Conservation (phyloP, 2,888 invertebrate species). For the Ommatoiulus sabulosus region DNA sequence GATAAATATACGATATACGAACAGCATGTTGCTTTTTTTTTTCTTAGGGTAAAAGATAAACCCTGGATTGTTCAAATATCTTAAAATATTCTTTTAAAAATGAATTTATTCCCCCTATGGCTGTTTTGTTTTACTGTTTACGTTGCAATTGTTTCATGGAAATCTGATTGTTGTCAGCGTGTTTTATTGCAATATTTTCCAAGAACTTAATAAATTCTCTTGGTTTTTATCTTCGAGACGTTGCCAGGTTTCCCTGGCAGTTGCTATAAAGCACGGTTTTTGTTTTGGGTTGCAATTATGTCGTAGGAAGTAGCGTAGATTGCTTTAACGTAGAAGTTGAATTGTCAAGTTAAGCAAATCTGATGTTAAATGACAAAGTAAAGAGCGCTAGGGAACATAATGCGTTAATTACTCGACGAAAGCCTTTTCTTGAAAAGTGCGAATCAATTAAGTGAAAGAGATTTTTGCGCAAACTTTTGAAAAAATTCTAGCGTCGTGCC, state of each 20-base stretch:
- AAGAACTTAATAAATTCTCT: too few relatives aligned
- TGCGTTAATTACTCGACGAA: conserved; percentile 26
- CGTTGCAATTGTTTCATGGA: too few relatives aligned
- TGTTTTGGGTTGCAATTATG: not conserved
- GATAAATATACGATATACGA: too few relatives aligned
- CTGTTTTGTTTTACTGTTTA: too few relatives aligned
- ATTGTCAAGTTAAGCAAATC: conserved; percentile 34
- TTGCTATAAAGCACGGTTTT: not conserved
- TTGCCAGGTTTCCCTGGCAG: not conserved
- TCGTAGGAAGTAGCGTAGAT: not conserved
- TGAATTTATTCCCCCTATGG: too few relatives aligned
- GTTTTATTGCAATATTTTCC: too few relatives aligned
- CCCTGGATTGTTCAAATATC: not conserved
- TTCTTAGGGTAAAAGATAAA: not conserved
- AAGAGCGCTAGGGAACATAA: conserved; percentile 3
- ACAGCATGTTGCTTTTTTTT: too few relatives aligned
- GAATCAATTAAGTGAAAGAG: conserved; percentile 14
- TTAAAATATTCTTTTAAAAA: too few relatives aligned
- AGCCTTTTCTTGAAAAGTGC: conserved; percentile 11
- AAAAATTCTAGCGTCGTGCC: not conserved
- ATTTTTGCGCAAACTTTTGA: conserved; percentile 15
- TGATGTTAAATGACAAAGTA: conserved; percentile 22
- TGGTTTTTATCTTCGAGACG: too few relatives aligned
- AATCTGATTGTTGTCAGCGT: too few relatives aligned
- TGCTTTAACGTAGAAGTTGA: not conserved